Conservation (phyloP, 2,888 invertebrate species). For the Acleris cristana region DNA sequence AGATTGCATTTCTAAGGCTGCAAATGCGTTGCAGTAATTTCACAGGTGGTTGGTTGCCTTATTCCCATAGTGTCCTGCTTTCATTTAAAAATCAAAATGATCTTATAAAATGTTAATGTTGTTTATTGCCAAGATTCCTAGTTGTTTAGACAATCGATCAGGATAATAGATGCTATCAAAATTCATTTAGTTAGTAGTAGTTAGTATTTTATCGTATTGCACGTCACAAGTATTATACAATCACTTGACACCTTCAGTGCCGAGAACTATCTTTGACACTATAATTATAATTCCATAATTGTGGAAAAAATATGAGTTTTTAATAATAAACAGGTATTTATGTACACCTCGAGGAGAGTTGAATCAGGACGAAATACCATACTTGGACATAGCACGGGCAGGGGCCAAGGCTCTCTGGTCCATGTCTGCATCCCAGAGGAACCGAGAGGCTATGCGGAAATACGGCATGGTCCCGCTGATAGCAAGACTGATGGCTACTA, state of each 20-base stretch:
- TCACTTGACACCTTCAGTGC: background rate
- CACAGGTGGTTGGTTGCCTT: too few relatives aligned
- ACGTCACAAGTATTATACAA: conserved; percentile 5
- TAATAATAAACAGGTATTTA: conserved; percentile 73
- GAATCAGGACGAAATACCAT: conserved; percentile 84
- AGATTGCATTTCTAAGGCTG: too few relatives aligned
- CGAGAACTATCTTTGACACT: too few relatives aligned
- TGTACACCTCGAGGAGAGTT: conserved; percentile 85
- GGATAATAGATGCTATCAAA: conserved; percentile 3
- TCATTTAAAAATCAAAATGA: too few relatives aligned
- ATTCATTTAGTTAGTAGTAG: background rate
- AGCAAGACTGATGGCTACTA: conserved; percentile 90
- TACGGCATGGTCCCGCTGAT: conserved; percentile 90
- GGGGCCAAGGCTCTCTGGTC: conserved; percentile 95
- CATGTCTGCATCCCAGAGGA: conserved; percentile 91
- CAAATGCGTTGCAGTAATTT: too few relatives aligned
- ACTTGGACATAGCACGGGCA: conserved; percentile 88
- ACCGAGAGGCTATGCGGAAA: conserved; percentile 91
- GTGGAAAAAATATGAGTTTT: background rate
- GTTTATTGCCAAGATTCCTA: background rate
- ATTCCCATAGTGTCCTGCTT: too few relatives aligned
- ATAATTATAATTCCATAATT: too few relatives aligned
- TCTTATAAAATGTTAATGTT: too few relatives aligned
- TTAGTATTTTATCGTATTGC: conserved; percentile 7
- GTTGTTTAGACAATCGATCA: conserved; percentile 4